Conservation (phyloP, 1,140 invertebrate genomes). For the Drosophila ficusphila region DNA sequence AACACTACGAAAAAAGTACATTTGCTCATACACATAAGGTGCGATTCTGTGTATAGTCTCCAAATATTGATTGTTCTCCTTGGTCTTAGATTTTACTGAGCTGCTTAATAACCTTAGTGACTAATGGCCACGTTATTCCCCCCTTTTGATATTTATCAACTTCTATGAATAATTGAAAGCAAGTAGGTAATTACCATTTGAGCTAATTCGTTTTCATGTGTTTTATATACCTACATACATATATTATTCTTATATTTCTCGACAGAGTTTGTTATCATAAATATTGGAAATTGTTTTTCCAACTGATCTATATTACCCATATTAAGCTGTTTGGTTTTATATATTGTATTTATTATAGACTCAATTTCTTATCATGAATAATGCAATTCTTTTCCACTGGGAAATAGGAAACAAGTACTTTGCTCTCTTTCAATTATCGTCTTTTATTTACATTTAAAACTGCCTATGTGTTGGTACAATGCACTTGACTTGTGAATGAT, state of each 20-base stretch:
- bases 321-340: no score
- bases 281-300: neutral
- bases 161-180: neutral
- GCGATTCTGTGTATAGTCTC: neutral
- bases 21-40: conserved; percentile 1
- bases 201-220: neutral
- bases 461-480: neutral
- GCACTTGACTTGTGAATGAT: conserved; percentile 23
- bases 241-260: no score
- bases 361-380: neutral
- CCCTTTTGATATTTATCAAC: neutral
- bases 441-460: neutral
- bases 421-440: neutral
- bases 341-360: no score
- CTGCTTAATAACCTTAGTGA: conserved; percentile 3
- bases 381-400: neutral
- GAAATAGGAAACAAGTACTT: neutral
- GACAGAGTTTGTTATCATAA: neutral
- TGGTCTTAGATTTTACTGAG: neutral
- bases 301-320: no score
- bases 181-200: neutral
- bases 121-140: neutral
- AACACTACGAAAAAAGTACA: conserved; percentile 11
- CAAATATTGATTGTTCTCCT: neutral
- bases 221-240: no score